A percentile compares a stretch with the other conserved stretches of the same genome.
phyloP scores from a whole-genome alignment of 2,113 vertebrate genomes.

The Chunga burmeisteri region DNA sequence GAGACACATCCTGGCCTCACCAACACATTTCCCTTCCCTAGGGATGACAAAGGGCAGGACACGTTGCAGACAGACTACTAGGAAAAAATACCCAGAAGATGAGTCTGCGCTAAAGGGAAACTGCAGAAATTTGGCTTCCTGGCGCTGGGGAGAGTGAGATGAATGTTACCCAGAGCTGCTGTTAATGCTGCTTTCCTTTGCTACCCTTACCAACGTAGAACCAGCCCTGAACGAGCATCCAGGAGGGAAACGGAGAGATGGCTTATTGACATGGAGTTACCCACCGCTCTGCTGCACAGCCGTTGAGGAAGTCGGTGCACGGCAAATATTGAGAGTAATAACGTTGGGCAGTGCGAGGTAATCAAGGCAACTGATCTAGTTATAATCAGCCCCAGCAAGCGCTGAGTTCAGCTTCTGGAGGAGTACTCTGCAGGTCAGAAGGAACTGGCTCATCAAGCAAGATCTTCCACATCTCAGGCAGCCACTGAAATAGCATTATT shows the following conservation, averaged over 20 bases:
- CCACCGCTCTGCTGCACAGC: neutral
- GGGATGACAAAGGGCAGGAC: neutral
- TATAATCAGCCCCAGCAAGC: neutral
- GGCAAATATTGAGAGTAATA: neutral
- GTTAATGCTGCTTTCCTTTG: neutral
- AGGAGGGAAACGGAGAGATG: neutral
- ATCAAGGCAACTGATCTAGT: neutral
- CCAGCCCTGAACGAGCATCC: neutral
- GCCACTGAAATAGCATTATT: neutral
- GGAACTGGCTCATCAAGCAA: neutral
- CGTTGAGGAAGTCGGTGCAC: neutral
- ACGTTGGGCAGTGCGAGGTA: neutral
- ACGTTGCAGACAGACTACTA: rapidly evolving
- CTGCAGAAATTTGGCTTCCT: neutral
- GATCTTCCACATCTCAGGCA: neutral
- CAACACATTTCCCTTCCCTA: neutral
- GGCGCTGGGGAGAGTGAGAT: neutral
- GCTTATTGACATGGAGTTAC: neutral
- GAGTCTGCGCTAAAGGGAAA: neutral
- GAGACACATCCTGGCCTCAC: neutral
- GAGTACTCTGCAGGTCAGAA: neutral
- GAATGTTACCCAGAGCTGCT: neutral
- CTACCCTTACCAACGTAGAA: rapidly evolving
- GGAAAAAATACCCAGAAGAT: neutral
- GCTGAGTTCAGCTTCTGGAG: neutral